These are phyloP conservation scores for Chaetodon auriga DNA, from an alignment of 2,113 vertebrate species.

Conservation along the genomic window DNA sequence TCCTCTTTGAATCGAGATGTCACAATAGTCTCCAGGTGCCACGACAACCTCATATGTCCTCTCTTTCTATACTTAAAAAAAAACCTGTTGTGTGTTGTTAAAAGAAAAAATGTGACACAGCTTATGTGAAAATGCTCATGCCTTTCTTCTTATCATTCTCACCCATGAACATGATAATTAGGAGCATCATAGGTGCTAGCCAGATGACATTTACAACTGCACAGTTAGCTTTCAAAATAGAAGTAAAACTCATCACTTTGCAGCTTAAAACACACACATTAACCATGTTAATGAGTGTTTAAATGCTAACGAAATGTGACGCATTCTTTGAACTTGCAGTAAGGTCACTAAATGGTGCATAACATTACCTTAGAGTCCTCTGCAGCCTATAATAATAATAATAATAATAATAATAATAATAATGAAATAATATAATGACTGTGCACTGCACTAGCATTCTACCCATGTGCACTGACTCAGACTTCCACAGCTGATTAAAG, in stretches of 20 bases:
- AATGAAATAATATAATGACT: slow-evolving; percentile 19
- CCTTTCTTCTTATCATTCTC: background rate
- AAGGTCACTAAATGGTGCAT: background rate
- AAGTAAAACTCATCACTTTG: background rate
- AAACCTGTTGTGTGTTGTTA: too few species aligned
- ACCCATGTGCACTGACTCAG: slow-evolving; percentile 27
- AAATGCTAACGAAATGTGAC: background rate
- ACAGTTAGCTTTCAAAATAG: background rate
- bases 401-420: slow-evolving; percentile 1
- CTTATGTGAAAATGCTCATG: background rate
- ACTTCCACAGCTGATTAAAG: slow-evolving; percentile 58
- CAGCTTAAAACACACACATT: background rate
- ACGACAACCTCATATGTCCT: background rate
- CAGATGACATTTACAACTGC: background rate
- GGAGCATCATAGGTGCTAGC: background rate
- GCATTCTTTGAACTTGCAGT: background rate
- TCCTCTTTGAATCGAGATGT: slow-evolving; percentile 22
- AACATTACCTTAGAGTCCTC: slow-evolving; percentile 6
- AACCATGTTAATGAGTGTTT: background rate
- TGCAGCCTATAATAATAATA: background rate
- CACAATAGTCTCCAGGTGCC: slow-evolving; percentile 10
- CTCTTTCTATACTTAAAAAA: background rate
- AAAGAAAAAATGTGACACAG: background rate
- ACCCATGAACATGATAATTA: background rate
- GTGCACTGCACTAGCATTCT: slow-evolving; percentile 36